Evolutionary conservation across 2,888 invertebrate genomes (phyloP).

Genomic region (Apodemia mormo): DNA sequence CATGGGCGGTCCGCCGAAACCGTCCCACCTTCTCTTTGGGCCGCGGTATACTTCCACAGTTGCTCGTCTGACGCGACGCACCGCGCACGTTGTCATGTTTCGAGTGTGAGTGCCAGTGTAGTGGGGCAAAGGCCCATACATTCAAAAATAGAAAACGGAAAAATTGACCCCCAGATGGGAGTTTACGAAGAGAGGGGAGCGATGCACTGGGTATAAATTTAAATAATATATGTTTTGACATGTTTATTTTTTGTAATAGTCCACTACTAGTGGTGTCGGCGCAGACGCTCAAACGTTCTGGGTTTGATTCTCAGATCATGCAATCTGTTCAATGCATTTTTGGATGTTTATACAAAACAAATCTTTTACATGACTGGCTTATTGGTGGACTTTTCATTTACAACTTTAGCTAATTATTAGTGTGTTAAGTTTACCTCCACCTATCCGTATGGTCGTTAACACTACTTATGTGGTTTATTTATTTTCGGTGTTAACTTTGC

Average conservation of each 20-base stretch:
- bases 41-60: conserved; percentile 49
- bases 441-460: too few relatives aligned
- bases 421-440: too few relatives aligned
- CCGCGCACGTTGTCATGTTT: conserved; percentile 59
- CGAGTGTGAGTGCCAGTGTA: conserved; percentile 72
- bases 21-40: conserved; percentile 49
- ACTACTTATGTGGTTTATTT: too few relatives aligned
- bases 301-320: background rate
- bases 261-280: too few relatives aligned
- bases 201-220: conserved; percentile 90
- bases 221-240: background rate
- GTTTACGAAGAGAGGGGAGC: conserved; percentile 94
- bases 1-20: conserved; percentile 42
- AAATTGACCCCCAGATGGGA: conserved; percentile 91
- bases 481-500: too few relatives aligned
- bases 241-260: too few relatives aligned
- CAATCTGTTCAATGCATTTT: too few relatives aligned
- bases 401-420: too few relatives aligned
- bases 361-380: too few relatives aligned
- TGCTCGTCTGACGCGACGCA: conserved; percentile 70
- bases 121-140: conserved; percentile 77
- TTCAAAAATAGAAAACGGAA: conserved; percentile 78
- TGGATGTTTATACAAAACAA: too few relatives aligned
- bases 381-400: too few relatives aligned
- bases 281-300: too few relatives aligned